Conservation (phyloP, 1,140 invertebrate species). For the Gryon sp. region DNA sequence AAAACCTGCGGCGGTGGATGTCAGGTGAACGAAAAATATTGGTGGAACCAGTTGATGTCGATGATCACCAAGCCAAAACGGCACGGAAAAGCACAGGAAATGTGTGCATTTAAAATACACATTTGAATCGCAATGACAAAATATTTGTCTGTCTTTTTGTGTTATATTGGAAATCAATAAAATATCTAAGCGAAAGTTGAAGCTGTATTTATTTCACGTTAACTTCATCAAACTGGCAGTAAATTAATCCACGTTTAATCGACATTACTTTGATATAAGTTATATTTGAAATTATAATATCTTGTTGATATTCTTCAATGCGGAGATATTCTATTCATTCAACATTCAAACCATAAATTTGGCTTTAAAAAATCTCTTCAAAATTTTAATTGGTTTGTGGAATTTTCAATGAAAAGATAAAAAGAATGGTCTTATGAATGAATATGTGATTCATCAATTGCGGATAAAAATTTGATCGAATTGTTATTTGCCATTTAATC, state of each 20-base stretch:
- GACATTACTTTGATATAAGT: conserved; percentile 32
- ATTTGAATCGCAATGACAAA: conserved; percentile 63
- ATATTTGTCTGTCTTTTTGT: conserved; percentile 56
- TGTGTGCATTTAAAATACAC: conserved; percentile 61
- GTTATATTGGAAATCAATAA: conserved; percentile 63
- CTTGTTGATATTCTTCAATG: too few relatives aligned
- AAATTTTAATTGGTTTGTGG: too few relatives aligned
- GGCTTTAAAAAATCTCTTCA: too few relatives aligned
- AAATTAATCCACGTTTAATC: conserved; percentile 29
- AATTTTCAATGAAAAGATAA: too few relatives aligned
- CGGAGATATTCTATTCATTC: too few relatives aligned
- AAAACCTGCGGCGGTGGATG: conserved; percentile 44
- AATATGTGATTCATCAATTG: too few relatives aligned
- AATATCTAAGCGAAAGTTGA: conserved; percentile 47
- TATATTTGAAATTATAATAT: too few relatives aligned
- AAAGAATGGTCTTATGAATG: too few relatives aligned
- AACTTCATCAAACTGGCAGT: conserved; percentile 37
- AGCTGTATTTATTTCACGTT: conserved; percentile 39
- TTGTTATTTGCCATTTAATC: too few relatives aligned
- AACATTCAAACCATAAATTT: too few relatives aligned
- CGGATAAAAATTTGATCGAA: too few relatives aligned
- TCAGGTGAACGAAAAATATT: conserved; percentile 54
- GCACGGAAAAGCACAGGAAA: conserved; percentile 57
- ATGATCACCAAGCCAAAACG: conserved; percentile 54
- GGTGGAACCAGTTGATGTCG: conserved; percentile 52